Evolutionary conservation across 2,888 invertebrate species (phyloP), one percentile per base, ranked within the genome.

Genomic region (Lymantria monacha): DNA sequence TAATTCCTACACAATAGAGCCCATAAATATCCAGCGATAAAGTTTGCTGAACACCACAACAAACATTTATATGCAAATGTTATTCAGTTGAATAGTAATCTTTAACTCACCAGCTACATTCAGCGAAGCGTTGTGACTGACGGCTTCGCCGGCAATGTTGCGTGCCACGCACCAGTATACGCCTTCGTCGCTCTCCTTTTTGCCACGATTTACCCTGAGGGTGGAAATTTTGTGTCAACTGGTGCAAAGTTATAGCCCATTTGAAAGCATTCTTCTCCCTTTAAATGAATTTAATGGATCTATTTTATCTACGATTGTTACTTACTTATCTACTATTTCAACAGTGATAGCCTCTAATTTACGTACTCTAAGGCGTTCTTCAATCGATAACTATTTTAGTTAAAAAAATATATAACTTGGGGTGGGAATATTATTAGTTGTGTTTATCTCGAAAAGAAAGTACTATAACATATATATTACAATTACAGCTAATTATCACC

Each of bases 81-180:
- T 30, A 43, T 48, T 38, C 42, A 31, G 43, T 40, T n/a, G 37
- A 43, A 45, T 31, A 48, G 49, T 42, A 46, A 45, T 52, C 42
- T 52, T 47, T 44, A 54, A 55, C 82, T 85, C 89, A 98, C 98
- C 97, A 87, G 98, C 98, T 74, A 98, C 97, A 91, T 97, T 96
- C 71, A 99, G 94, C 54, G 98, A 96, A 66, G 99, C 99, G 90
- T 98, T 98, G 71, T 96, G 94, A 85, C 98, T 98, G 77, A 95
- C 94, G 58, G 96, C 97, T 70, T 95, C 95, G 65, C 99, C 99
- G 48, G 96, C 96, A 63, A 94, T 92, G 89, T 99, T 99, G 79
- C 95, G 95, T 58, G 98, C 99, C 69, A 97, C 96, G 90, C 99
- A 99, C 96, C 98, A 98, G 87, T 99, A 99, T 56, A 97, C 95